Base-by-base conservation (phyloP, 2,797 vertebrate species). In the Mycteria americana region DNA sequence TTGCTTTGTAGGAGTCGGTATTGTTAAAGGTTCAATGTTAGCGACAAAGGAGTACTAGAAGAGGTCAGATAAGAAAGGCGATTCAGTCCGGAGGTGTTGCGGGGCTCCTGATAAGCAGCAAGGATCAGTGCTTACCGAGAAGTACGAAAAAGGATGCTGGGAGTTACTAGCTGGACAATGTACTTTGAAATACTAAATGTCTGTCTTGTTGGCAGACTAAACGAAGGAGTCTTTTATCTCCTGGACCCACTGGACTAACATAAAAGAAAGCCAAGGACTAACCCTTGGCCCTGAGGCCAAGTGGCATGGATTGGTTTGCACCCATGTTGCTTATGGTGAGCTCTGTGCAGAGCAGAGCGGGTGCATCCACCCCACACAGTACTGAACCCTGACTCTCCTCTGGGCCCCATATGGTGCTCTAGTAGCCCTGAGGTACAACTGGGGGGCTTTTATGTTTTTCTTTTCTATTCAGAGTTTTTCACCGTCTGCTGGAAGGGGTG, bases 1-100 rank as follows among this genome's bases (percentile, higher is more conserved):
- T 57, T 68, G 65, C 89, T 89, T 93, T 93, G 41, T 53, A 68
- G 50, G 45, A 50, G 25, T 50, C 1, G 0, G 9, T 62, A 91
- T 80, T 77, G 85, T 95, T 92, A 65, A 81, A 95, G 41, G 43
- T 93, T 86, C 76, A 81, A 16, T 92, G 76, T 81, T 70, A 67
- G 75, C 0, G 0, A 92, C 68, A 80, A 72, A 91, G 64, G 43
- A 91, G 41, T 65, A 63, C 65, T 85, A 41, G 54, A 84, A 89
- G 65, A 88, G 79, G 72, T 94, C 94, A 96, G 59, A 78, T 89
- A 93, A 80, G 57, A 92, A 85, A 94, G 54, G 31, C 1, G 8
- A 50, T 81, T 56, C 65, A 65, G 72, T 68, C 37, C 6, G 6
- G 75, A 77, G 60, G 67, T 67, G 60, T 87, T 77, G 39, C 2